Base-by-base conservation (phyloP, 2,797 vertebrate species). In the Eulemur coronatus region DNA sequence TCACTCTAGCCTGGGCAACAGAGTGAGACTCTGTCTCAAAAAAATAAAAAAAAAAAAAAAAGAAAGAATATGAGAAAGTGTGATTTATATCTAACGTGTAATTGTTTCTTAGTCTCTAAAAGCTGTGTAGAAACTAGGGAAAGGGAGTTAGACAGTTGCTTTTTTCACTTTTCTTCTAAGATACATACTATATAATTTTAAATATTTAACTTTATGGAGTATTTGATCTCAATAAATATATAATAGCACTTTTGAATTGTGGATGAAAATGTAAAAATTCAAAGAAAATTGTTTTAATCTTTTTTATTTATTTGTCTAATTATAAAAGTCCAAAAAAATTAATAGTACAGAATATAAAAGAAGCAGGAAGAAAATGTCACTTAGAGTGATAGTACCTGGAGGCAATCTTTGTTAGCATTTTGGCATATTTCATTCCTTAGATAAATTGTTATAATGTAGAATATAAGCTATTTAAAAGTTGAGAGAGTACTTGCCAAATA, bases 381-480 rank as follows among this genome's bases (percentile, higher is more conserved):
- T 88, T 33, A 61, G 65, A 84, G 80, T 88, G 65, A 90, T 28
- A 84, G 55, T 82, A 43, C 41, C 59, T n/a, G n/a, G 65, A 81
- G 67, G 38, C 59, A 81, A 81, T 46, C n/a, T 52, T 33, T 97
- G 28, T 70, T 92, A 59, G 72, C 65, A 94, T 90, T 88, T 84
- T 96, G 52, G 33, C 35, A 55, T 84, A 67, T 84, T 96, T 95
- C 59, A 61, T 88, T 92, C 22, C 76, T 57, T n/a, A 81, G 33
- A 59, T 50, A 90, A 72, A 80, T 84, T 57, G 33, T 55, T 70
- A 48, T 28, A 52, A 18, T 81, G 15, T 82, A 84, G 80, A 94
- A 75, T 57, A n/a, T 50, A 79, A 89, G 46, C 5, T 80, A 30
- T 80, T 81, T 92, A 84, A 92, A 84, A 92, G 28, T 92, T 88